Base-by-base conservation (phyloP, 2,888 invertebrate genomes). In the Gnatocerus cornutus region DNA sequence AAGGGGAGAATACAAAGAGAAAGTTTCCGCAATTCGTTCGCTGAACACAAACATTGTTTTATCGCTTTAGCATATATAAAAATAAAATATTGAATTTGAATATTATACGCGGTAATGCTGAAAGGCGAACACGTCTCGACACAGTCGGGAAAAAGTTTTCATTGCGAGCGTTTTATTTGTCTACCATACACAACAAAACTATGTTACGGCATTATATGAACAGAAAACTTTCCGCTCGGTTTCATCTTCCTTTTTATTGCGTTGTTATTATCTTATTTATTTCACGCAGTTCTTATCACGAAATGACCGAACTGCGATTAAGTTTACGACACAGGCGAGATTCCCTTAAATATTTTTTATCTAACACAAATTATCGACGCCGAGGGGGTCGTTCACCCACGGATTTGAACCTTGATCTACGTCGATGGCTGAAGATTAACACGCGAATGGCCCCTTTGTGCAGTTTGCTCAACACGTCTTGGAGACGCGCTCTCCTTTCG, bases 1-100 rank as follows among this genome's bases (percentile, higher is more conserved):
- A 56, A 56, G 21, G 39, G 56, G 37, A 39, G 14, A 13, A 33
- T 16, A 39, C 33, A 39, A 39, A 55, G 13, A 30, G 43, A 27
- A 45, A 59, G 43, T 14, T 56, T 9, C 30, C 16, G 30, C 59
- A 59, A 46, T 59, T 59, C 14, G 27, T 14, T 16, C 27, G 27
- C 59, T 4, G 16, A 59, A 46, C 46, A 30, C 59, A 59, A 59
- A 59, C 59, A 59, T 59, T 45, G 59, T 43, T 59, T 59, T 59
- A 59, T 43, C 45, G 59, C 61, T 61, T 61, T 29, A 14, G 27
- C 37, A 39, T 41, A 13, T 27, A 61, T 61, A 61, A 48, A 61
- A 50, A 48, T 59, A 45, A 59, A 46, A 59, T 59, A 59, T 50
- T 61, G 61, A 50, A 61, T 61, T 48, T 61, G 61, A 50, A 61